A percentile compares a stretch with the other conserved stretches of the same genome.
phyloP scores from a whole-genome alignment of 2,888 invertebrate species.

The Ceraclea dissimilis region DNA sequence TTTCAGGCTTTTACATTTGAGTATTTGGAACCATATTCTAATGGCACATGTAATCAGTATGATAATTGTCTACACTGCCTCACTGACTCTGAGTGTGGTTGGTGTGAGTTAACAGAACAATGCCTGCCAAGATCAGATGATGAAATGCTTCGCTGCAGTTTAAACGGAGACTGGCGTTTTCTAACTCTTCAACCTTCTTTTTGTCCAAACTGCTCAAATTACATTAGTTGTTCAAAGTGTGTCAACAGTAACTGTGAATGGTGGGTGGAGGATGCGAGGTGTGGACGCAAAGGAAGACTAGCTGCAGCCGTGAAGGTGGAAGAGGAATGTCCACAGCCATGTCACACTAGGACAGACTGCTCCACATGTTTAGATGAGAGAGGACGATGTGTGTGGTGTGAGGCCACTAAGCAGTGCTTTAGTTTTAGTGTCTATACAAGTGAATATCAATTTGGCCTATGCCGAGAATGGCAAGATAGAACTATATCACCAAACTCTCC shows the following conservation, averaged over 20 bases:
- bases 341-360: constrained; percentile 69
- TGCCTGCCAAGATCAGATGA: constrained; percentile 63
- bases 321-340: constrained; percentile 71
- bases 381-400: constrained; percentile 93
- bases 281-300: constrained; percentile 70
- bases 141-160: constrained; percentile 54
- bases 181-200: constrained; percentile 73
- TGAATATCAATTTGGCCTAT: constrained; percentile 88
- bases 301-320: constrained; percentile 56
- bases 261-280: constrained; percentile 84
- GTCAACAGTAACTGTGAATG: constrained; percentile 77
- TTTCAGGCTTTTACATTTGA: constrained; percentile 72
- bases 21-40: constrained; percentile 81
- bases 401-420: constrained; percentile 85
- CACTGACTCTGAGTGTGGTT: constrained; percentile 83
- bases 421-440: constrained; percentile 94
- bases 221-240: constrained; percentile 82
- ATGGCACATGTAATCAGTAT: constrained; percentile 68
- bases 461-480: constrained; percentile 88
- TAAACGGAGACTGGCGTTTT: constrained; percentile 63
- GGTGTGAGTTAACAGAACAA: constrained; percentile 74
- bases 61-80: constrained; percentile 82
- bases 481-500: constrained; percentile 43
- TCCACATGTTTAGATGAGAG: constrained; percentile 76
- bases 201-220: constrained; percentile 84